Base-by-base conservation (phyloP, 2,797 vertebrate species). In the Sebastes elongatus region DNA sequence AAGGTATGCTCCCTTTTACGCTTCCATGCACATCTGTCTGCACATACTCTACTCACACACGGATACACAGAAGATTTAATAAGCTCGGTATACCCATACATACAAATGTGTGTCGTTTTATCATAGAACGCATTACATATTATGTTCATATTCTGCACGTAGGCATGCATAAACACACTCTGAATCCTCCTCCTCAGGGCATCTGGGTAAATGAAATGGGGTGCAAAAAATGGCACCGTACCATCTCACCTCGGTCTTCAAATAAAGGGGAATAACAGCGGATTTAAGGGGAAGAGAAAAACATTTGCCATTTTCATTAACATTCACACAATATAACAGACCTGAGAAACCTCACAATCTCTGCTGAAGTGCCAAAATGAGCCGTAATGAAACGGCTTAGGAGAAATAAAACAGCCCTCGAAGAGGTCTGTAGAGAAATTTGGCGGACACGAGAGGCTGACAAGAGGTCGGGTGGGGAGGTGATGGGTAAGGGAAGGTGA, bases 141-240 rank as follows among this genome's bases (percentile, higher is more conserved):
- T 64, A 74, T 78, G 68, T 42, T 28, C 20, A 28, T 81, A 59
- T 90, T 90, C 70, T 80, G 49, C 72, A 86, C 35, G 4, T 10
- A 77, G 55, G 60, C 76, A 81, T 61, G 75, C 73, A 70, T 61
- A 53, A 75, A 79, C 61, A 72, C 72, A 27, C 55, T 38, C 57
- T 74, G 72, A 83, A 88, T 84, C 83, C 28, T 88, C 83, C 59
- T 83, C 79, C 84, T 85, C 59, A 80, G 92, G 93, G 93, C 82
- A 91, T 85, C 88, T 89, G 93, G 96, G 96, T 95, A 94, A 92
- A 94, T 80, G 85, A 95, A 92, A 94, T 81, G 86, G 89, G 74
- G 88, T 94, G 89, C 91, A 93, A 92, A 93, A 94, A 96, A 96
- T 94, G 87, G 91, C 92, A 92, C 88, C 65, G 61, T 89, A 89